Evolutionary conservation across 2,113 vertebrate species (phyloP), one percentile per base, ranked within the genome.

Genomic region (Psephotus haematonotus): DNA sequence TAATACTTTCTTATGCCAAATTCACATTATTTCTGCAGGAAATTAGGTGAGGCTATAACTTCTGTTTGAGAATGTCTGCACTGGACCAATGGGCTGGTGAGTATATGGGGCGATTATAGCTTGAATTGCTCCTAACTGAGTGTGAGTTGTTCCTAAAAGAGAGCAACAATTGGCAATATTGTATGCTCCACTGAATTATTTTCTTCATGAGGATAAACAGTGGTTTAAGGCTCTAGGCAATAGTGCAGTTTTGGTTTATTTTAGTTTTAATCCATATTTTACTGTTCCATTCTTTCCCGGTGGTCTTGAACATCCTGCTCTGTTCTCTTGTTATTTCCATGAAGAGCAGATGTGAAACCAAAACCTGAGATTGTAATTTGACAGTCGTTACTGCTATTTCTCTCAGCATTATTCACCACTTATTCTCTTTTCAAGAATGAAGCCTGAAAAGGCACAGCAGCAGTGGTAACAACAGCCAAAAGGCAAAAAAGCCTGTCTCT

Each of bases 211-310:
- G n/a, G 37, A 93, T 87, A 85, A 95, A 72, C 81, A 87, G 86
- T 88, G 39, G 44, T 85, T 92, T 85, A 72, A 92, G 82, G 67
- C 86, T 89, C 7, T 33, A 67, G 63, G 62, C 60, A 81, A 43
- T 60, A 70, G 60, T 80, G 78, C 59, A 67, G 17, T 91, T 94
- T 79, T 88, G 65, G 22, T 77, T 90, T 86, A 62, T 89, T 93
- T 92, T 52, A 67, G 33, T 27, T 86, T 84, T 70, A 82, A 85
- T 95, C 79, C 75, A 11, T 81, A 63, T 82, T 94, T 95, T 46
- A 13, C 29, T 11, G 2, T 83, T 80, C 65, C 20, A 2, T 67
- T 70, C 68, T 86, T 83, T 50, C 71, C 76, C 31, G 24, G 31
- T 74, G 80, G 13, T 11, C 0, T 49, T 52, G 35, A 75, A 35